Evolutionary conservation across 2,113 vertebrate genomes (phyloP), one percentile per base, ranked within the genome.

Genomic region (Struthio camelus): DNA sequence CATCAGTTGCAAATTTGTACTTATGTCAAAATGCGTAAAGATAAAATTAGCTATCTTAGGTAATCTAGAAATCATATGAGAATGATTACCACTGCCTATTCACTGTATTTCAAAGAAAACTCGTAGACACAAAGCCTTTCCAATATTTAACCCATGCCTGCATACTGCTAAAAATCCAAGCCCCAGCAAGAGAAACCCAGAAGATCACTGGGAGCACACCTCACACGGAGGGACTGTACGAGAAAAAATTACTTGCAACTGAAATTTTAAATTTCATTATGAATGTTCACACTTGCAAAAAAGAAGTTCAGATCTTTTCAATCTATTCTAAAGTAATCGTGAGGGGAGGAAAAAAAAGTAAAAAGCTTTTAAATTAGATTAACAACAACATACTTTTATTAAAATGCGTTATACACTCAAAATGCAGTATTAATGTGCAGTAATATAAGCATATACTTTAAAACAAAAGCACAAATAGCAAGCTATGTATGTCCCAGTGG

Each of bases 1-100:
- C 58, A 89, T 93, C 73, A 96, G 66, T 77, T 89, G 72, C 44
- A 94, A 86, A 90, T 78, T 56, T 65, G 81, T 82, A 81, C 28
- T 91, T 93, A 80, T 12, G 12, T 69, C 78, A 94, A 76, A 94
- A 85, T 56, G 72, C 0, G 7, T 40, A 79, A 75, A 72, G 94
- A 65, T 27, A 89, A 89, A 94, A 94, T 95, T 56, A 91, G 77
- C 80, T 87, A 42, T 56, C 46, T 64, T 80, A 79, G 10, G 38
- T 61, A 70, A 87, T n/a, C 42, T 14, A 89, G 61, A 38, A 95
- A 51, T 92, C 87, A 67, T 11, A 69, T 85, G 78, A 94, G 77
- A 75, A 72, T 34, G 75, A 59, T 77, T 38, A 75, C 61, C 85
- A 40, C 38, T 92, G 80, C 72, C 61, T 90, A 62, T 48, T 83